Evolutionary conservation across 2,113 vertebrate genomes (phyloP).

Genomic region (Sinocyclocheilus anophthalmus): DNA sequence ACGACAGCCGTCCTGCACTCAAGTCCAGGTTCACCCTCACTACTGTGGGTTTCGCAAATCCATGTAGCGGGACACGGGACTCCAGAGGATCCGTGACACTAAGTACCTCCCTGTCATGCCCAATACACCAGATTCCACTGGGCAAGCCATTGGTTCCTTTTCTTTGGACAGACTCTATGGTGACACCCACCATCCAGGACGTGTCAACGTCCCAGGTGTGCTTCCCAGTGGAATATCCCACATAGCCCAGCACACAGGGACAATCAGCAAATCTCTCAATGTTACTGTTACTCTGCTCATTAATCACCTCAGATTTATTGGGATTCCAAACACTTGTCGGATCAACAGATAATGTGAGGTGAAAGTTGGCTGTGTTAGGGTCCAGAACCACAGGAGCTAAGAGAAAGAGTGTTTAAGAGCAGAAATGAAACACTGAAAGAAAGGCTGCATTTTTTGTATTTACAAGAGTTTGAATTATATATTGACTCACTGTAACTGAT

Average conservation of each 20-base stretch:
- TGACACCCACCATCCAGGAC: conserved; percentile 33
- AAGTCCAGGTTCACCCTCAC: conserved; percentile 31
- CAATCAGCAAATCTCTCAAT: conserved; percentile 24
- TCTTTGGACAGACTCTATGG: conserved; percentile 36
- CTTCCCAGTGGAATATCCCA: conserved; percentile 7
- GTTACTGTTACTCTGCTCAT: neutral
- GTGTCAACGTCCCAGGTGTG: conserved; percentile 44
- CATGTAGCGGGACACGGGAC: neutral
- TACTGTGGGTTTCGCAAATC: neutral
- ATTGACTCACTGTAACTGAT: conserved; percentile 30
- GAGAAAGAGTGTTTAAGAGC: neutral
- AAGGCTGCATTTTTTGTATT: neutral
- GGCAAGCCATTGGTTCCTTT: neutral
- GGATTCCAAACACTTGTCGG: neutral
- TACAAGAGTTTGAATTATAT: neutral
- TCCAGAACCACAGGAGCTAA: conserved; percentile 37
- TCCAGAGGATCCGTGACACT: neutral
- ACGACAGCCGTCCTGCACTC: conserved; percentile 21
- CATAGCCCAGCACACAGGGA: conserved; percentile 41
- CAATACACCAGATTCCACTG: conserved; percentile 21
- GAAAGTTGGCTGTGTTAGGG: conserved; percentile 27
- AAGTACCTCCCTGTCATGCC: neutral
- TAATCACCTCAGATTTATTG: neutral
- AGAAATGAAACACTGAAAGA: neutral
- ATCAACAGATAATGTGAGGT: conserved; percentile 17